Conservation (phyloP, 2,113 vertebrate species). For the Anseranas semipalmata region DNA sequence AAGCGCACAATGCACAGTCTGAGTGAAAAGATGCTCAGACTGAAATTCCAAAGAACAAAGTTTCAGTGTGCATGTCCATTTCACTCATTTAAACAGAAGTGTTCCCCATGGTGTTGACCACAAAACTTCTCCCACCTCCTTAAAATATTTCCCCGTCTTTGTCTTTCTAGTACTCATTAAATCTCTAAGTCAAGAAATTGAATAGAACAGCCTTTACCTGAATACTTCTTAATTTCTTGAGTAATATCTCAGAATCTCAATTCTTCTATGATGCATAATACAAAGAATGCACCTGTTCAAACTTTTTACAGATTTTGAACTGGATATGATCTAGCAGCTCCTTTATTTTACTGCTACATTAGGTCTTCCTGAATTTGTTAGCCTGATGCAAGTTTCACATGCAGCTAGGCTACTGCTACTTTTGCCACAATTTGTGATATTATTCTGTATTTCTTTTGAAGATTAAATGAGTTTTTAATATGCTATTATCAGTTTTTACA, state of each 20-base stretch:
- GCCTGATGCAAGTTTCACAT: not conserved
- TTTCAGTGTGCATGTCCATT: not conserved
- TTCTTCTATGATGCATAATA: not conserved
- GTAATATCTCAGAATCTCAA: not conserved
- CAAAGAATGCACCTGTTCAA: not conserved
- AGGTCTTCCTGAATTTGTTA: not conserved
- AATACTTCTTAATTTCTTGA: not conserved
- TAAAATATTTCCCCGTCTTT: not conserved
- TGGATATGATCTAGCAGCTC: not conserved
- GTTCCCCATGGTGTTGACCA: not conserved
- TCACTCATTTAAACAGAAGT: not conserved
- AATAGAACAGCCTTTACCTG: not conserved
- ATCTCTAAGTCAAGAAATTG: not conserved
- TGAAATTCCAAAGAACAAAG: not conserved
- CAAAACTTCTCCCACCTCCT: not conserved
- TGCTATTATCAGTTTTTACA: not conserved
- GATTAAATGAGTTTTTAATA: not conserved
- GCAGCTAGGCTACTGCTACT: not conserved
- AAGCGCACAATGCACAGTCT: fast-evolving
- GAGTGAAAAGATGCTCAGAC: not conserved
- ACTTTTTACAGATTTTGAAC: not conserved
- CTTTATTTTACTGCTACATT: not conserved
- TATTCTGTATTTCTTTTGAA: not conserved
- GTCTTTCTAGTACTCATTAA: not conserved
- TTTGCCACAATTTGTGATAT: not conserved